Conservation (phyloP, 2,888 invertebrate species). For the Stramonita haemastoma region DNA sequence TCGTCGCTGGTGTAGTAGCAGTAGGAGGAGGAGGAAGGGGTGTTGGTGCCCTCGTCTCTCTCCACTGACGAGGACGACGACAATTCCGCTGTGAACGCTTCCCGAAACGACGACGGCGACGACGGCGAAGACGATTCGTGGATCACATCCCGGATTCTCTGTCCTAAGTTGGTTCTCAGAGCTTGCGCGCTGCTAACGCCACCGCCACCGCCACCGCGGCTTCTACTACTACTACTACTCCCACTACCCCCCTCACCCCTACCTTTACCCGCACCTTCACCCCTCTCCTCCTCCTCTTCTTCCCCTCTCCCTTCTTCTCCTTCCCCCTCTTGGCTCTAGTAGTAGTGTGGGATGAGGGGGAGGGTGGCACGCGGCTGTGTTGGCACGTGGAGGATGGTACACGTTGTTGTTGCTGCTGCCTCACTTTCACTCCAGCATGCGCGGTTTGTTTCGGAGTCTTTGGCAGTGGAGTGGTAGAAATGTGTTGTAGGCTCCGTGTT, state of each 20-base stretch:
- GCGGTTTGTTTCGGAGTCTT: neutral
- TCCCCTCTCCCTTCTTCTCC: neutral
- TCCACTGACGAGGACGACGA: slow-evolving; percentile 7
- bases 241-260: neutral
- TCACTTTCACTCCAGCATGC: neutral
- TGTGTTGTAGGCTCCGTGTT: neutral
- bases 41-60: slow-evolving; percentile 1
- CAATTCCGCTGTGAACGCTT: slow-evolving; percentile 30
- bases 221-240: slow-evolving; percentile 4
- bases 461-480: too few relatives aligned
- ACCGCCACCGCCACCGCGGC: neutral
- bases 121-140: slow-evolving; percentile 14
- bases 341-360: neutral
- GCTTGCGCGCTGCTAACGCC: neutral
- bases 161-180: slow-evolving; percentile 36
- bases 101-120: neutral
- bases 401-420: neutral
- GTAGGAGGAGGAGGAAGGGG: neutral
- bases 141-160: slow-evolving; percentile 36
- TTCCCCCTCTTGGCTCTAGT: neutral
- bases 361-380: neutral
- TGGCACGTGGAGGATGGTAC: neutral
- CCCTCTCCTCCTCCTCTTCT: neutral
- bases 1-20: neutral
- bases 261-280: too few relatives aligned